Evolutionary conservation across 2,888 invertebrate species (phyloP).

Genomic region (Ichneumon xanthorius): DNA sequence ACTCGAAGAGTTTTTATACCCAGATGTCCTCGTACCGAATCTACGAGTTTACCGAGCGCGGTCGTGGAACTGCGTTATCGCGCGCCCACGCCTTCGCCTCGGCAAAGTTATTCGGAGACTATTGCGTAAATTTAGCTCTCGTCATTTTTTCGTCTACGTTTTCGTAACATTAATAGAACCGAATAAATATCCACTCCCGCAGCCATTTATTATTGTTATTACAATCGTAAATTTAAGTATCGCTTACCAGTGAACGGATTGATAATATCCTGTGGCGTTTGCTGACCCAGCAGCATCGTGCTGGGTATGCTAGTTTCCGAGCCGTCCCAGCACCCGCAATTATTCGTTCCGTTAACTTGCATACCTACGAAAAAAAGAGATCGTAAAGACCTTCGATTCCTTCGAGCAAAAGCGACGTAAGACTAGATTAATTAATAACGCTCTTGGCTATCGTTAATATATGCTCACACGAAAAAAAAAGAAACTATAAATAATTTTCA

Average conservation of each 20-base stretch:
- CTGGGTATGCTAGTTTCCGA: conserved; percentile 82
- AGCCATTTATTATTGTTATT: conserved; percentile 2
- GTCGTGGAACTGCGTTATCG: conserved; percentile 58
- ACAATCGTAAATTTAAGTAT: conserved; percentile 20
- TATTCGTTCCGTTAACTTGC: conserved; percentile 83
- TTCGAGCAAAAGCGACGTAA: conserved; percentile 16
- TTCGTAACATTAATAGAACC: conserved; percentile 43
- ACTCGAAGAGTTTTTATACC: conserved; percentile 36
- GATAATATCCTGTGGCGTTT: conserved; percentile 83
- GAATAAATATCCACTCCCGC: neutral
- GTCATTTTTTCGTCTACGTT: conserved; percentile 45
- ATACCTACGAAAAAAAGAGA: conserved; percentile 75
- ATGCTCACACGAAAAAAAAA: conserved; percentile 20
- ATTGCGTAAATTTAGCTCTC: conserved; percentile 77
- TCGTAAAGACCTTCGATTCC: conserved; percentile 20
- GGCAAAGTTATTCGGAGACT: conserved; percentile 76
- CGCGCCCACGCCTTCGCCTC: conserved; percentile 75
- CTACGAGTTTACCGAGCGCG: conserved; percentile 61
- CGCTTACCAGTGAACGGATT: conserved; percentile 81
- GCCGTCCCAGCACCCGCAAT: conserved; percentile 83
- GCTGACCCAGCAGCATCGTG: conserved; percentile 83
- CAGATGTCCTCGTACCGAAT: conserved; percentile 37
- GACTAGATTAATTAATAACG: conserved; percentile 27
- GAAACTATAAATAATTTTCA: neutral
- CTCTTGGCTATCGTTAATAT: conserved; percentile 33